Evolutionary conservation across 2,113 vertebrate genomes (phyloP).

Genomic region (Ciconia boyciana): DNA sequence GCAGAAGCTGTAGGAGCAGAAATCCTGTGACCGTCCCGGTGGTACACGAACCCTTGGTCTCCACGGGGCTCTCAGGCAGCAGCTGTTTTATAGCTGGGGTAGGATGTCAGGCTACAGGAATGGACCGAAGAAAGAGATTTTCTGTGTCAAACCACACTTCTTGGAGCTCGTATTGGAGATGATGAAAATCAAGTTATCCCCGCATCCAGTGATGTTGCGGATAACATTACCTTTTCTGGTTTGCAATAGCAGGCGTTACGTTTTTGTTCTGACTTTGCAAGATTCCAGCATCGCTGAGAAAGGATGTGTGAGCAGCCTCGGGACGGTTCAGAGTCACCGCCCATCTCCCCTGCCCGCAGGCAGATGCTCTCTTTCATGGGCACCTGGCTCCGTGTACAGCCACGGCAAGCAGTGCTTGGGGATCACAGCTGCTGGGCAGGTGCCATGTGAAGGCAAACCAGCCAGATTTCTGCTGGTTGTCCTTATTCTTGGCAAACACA

Average conservation of each 20-base stretch:
- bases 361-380: neutral
- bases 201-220: neutral
- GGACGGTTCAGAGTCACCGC: too few relatives aligned
- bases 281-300: neutral
- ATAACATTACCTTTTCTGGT: neutral
- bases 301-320: accelerated
- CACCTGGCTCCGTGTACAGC: accelerated
- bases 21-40: accelerated
- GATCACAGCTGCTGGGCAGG: neutral
- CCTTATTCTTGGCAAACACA: neutral
- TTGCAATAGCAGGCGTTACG: neutral
- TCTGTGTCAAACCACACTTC: neutral
- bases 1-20: neutral
- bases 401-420: accelerated
- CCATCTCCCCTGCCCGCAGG: neutral
- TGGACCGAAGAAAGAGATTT: neutral
- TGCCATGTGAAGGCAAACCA: neutral
- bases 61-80: neutral
- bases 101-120: neutral
- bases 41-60: too few relatives aligned
- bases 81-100: too few relatives aligned
- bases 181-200: neutral
- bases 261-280: neutral
- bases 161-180: neutral
- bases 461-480: neutral